Evolutionary conservation across 2,888 invertebrate species (phyloP), one percentile per base, ranked within the genome.

Genomic region (Drosophila picticornis): DNA sequence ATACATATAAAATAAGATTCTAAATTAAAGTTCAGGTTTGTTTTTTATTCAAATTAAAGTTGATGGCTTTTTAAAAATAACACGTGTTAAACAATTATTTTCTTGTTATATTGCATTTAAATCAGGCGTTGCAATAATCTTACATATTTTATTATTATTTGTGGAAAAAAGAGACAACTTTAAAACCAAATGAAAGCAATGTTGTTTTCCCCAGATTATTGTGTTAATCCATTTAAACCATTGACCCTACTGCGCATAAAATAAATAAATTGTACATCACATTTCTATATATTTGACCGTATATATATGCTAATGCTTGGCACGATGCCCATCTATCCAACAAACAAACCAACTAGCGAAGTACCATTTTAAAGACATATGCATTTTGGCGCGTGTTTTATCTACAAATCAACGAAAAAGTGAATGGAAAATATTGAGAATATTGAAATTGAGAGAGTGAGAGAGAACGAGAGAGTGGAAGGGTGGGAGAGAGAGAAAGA

Each of bases 321-420:
- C 84, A 82, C 38, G 1, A 51, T 81, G 88, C 84, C 84, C 75
- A 76, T 32, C 53, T 52, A 4, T 19, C n/a, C 36, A 38, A 50
- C 48, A 59, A 59, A 63, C 59, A 58, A 29, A 46, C 31, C 27
- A 53, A 64, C 25, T 19, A 61, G 64, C 43, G 66, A 77, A 56
- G 25, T 16, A 46, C 53, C 43, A 72, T 73, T 60, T 75, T 67
- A 73, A 75, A 70, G 67, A 75, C 16, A 68, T 72, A 0, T 71
- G 56, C 46, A 73, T 64, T 70, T 72, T 61, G 65, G 59, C 69
- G 66, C 52, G 56, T 53, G 51, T 50, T 61, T 43, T 52, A 36
- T 19, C 43, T 6, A 43, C 11, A 43, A 22, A 43, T 46, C 51
- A n/a, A 11, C 40, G 11, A 43, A 43, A 43, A 43, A 55, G 66